Percentiles rank a stretch among this genome's conserved stretches.
These are phyloP conservation scores for Acheta domesticus DNA, from an alignment of 2,888 invertebrate species.

Conservation along the genomic window DNA sequence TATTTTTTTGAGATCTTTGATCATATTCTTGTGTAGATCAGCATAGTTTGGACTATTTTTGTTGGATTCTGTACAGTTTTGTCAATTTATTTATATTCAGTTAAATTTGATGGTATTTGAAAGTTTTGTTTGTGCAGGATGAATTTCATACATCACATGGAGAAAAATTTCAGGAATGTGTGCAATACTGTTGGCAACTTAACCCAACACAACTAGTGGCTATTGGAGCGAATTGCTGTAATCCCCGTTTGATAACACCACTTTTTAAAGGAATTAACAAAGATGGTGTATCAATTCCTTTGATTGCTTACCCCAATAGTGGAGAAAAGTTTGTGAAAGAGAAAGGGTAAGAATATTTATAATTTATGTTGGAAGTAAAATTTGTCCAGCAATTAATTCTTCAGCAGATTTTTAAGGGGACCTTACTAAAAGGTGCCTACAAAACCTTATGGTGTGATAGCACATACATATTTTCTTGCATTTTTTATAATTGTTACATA, in stretches of 20 bases:
- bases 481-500: too few relatives aligned
- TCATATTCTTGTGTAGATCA: too few relatives aligned
- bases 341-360: conserved; percentile 34
- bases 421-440: too few relatives aligned
- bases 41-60: too few relatives aligned
- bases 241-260: conserved; percentile 61
- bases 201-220: conserved; percentile 48
- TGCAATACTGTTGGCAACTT: conserved; percentile 47
- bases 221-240: conserved; percentile 84
- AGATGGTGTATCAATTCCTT: conserved; percentile 56
- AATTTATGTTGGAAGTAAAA: too few relatives aligned
- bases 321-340: conserved; percentile 73
- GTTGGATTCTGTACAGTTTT: too few relatives aligned
- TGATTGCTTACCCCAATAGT: conserved; percentile 90
- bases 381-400: too few relatives aligned
- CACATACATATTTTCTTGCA: too few relatives aligned
- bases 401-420: too few relatives aligned
- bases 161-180: conserved; percentile 71
- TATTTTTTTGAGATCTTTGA: conserved; percentile 37
- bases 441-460: too few relatives aligned
- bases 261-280: conserved; percentile 48
- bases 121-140: conserved; percentile 46
- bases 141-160: conserved; percentile 69
- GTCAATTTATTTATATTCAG: too few relatives aligned
- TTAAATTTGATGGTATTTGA: background rate